Evolutionary conservation across 2,113 vertebrate genomes (phyloP), one percentile per base, ranked within the genome.

Genomic region (Oceanodroma tethys): DNA sequence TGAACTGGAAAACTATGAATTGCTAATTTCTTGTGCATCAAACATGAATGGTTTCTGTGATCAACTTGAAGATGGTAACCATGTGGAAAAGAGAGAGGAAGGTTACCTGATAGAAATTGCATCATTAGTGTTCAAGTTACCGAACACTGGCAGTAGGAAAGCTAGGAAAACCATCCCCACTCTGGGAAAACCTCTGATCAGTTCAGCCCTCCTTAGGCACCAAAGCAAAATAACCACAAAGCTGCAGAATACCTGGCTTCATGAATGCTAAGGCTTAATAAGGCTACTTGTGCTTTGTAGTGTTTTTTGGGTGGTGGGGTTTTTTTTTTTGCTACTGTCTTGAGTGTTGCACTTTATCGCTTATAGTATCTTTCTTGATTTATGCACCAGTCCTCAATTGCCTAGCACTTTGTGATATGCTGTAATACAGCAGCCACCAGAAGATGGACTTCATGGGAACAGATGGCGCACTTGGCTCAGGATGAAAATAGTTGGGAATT

Each of bases 381-480:
- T 43, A 25, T 34, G 13, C 11, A 9, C 47, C 23, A 56, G 50
- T 67, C 47, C 15, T 59, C 0, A 1, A 16, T 71, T 0, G 1
- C 53, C 8, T 36, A 32, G 20, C 45, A 18, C 22, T 83, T 42
- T 7, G 32, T 52, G 40, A 13, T 56, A 43, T 0, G 2, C 42
- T 70, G 32, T 86, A 42, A 53, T 76, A 30, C 0, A 0, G 50
- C 58, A 66, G 55, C 59, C 83, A 48, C 84, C 81, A 84, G 81
- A 71, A 89, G 90, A 89, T 45, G 90, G 90, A 78, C 84, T 81
- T 96, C 7, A 9, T 59, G 60, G 63, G 81, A 95, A 84, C 94
- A 96, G 95, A 97, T 96, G 96, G 95, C 2, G 4, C 9, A 3
- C 81, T 93, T 93, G 94, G 91, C 93, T 96, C 38, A 78, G 65